These are phyloP conservation scores for Ataeniobius toweri DNA, from an alignment of 2,797 vertebrate genomes.

Conservation along the genomic window DNA sequence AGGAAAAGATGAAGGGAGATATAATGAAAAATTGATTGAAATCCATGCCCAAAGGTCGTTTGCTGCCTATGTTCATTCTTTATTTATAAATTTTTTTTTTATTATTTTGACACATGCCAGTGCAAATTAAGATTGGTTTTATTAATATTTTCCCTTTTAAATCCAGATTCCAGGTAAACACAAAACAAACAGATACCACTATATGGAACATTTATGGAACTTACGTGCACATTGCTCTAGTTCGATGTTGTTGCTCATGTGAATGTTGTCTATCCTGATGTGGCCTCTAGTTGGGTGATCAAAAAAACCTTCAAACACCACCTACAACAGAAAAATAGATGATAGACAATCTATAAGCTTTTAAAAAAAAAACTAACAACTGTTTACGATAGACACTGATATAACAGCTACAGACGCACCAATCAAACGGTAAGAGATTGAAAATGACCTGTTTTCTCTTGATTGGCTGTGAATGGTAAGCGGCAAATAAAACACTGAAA, in stretches of 20 bases:
- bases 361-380: neutral
- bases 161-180: conserved; percentile 38
- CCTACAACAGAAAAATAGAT: conserved; percentile 68
- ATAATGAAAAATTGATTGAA: conserved; percentile 82
- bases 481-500: no score
- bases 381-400: no score
- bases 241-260: conserved; percentile 88
- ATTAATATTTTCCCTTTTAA: conserved; percentile 23
- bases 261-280: conserved; percentile 94
- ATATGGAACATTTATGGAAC: conserved; percentile 53
- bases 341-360: neutral
- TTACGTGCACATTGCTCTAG: conserved; percentile 93
- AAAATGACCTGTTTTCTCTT: no score
- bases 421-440: no score
- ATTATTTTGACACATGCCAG: neutral
- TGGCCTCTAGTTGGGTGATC: conserved; percentile 86
- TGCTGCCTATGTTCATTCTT: conserved; percentile 77
- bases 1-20: conserved; percentile 62
- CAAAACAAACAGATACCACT: neutral
- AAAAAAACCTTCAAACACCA: conserved; percentile 94
- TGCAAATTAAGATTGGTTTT: conserved; percentile 55
- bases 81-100: conserved; percentile 12
- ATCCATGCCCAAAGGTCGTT: conserved; percentile 74
- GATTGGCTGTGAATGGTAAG: no score
- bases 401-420: neutral